phyloP scores from a whole-genome alignment of 2,113 vertebrate genomes.

The Microcebus griseorufus region DNA sequence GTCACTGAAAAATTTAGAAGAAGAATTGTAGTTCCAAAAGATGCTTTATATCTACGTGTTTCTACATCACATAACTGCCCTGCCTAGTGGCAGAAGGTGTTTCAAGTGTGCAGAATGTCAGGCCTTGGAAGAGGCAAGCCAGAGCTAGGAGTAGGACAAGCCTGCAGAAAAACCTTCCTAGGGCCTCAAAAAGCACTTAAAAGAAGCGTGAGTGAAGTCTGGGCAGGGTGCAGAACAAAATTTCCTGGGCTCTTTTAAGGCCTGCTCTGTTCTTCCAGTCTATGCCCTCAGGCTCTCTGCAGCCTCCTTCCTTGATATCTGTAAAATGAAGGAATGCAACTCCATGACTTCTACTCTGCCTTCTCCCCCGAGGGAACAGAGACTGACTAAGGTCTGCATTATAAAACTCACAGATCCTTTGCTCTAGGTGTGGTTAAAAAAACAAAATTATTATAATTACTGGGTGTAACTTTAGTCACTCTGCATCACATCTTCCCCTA shows the following conservation, averaged over 20 bases:
- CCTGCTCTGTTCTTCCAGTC: neutral
- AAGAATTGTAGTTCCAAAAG: neutral
- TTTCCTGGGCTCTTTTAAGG: neutral
- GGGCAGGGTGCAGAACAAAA: too few species aligned
- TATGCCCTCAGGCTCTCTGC: neutral
- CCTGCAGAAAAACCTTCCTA: neutral
- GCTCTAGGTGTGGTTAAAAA: constrained; percentile 60
- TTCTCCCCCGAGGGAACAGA: constrained; percentile 4
- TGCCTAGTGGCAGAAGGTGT: neutral
- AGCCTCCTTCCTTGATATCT: neutral
- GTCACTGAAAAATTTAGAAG: constrained; percentile 10
- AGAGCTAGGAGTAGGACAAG: neutral
- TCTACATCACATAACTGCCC: neutral
- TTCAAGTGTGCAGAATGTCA: neutral
- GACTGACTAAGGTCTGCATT: neutral
- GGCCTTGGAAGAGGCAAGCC: neutral
- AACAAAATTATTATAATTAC: constrained; percentile 65
- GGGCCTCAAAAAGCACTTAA: neutral
- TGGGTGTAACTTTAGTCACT: constrained; percentile 25
- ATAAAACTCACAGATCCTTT: constrained; percentile 47
- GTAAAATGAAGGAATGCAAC: neutral
- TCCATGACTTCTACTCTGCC: neutral
- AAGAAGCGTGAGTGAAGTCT: neutral
- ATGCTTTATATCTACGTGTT: neutral
- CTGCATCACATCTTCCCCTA: constrained; percentile 46